Conservation (phyloP, 2,888 invertebrate genomes). For the Clitarchus hookeri region DNA sequence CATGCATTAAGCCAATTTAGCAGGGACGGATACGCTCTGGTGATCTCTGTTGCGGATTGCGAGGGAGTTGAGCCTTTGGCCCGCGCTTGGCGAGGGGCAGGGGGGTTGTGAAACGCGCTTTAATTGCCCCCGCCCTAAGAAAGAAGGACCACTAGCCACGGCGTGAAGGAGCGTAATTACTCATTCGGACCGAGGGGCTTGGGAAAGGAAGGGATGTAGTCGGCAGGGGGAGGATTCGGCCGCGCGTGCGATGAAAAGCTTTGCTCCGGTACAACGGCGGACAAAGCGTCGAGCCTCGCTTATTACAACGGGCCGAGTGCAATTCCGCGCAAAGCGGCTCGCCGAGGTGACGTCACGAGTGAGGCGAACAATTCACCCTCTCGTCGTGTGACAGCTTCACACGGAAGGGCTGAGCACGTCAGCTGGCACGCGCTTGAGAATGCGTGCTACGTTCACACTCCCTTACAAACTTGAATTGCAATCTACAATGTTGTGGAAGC, state of each 20-base stretch:
- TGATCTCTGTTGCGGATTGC: background rate
- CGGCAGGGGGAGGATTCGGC: background rate
- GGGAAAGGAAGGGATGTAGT: background rate
- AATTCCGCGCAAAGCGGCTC: too few species aligned
- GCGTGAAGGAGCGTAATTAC: background rate
- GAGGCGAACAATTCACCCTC: too few species aligned
- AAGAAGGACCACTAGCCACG: background rate
- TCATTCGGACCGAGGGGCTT: background rate
- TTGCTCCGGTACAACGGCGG: background rate
- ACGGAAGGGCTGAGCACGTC: too few species aligned
- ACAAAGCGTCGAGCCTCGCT: background rate
- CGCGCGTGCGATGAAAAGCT: background rate
- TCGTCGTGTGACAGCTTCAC: too few species aligned
- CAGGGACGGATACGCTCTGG: background rate
- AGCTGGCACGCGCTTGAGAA: too few species aligned
- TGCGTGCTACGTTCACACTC: too few species aligned
- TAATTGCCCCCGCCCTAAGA: background rate
- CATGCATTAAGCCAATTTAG: slow-evolving; percentile 14
- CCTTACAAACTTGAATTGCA: too few species aligned
- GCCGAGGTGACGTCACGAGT: too few species aligned
- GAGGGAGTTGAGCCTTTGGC: background rate
- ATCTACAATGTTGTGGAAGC: too few species aligned
- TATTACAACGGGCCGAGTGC: background rate
- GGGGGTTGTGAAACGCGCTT: background rate
- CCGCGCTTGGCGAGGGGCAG: background rate